Evolutionary conservation across 2,797 vertebrate genomes (phyloP), one percentile per base, ranked within the genome.

Genomic region (Mustela erminea): DNA sequence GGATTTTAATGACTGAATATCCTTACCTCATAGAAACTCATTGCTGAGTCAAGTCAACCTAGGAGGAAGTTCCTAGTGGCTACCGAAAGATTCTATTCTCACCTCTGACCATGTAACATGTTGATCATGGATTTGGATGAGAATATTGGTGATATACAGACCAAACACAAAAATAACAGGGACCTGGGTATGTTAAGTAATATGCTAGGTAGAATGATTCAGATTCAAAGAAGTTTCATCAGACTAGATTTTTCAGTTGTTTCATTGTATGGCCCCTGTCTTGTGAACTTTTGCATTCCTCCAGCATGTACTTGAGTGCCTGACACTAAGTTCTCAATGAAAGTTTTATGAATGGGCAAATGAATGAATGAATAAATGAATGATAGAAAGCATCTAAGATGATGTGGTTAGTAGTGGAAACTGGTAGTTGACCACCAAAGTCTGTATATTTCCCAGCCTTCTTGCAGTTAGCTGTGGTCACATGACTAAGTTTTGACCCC

Each of bases 81-180:
- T 89, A 78, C 74, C 17, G 58, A 93, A 74, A 94, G 56, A 27
- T 64, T 94, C 46, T 88, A 18, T 72, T 52, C 52, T 87, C 78
- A 92, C 25, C 46, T 92, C 54, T 89, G 23, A 92, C 87, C 88
- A 56, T 35, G 89, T 78, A 84, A 89, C 25, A 25, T 77, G 82
- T 21, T 91, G 38, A 89, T 78, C 87, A 82, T 11, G 32, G 32
- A 93, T 90, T 49, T 92, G 52, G 56, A 96, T 92, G 80, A 83
- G 54, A 92, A 68, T 83, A 92, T 58, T 77, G 23, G 13, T 95
- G 32, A 23, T 92, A 85, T 80, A 41, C 27, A 96, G 35, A 85
- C 43, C 52, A 95, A 95, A 77, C 20, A 49, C 17, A 18, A 74
- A 32, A 41, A 66, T 62, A 56, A 93, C 83, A 77, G 54, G 64